Evolutionary conservation across 2,113 vertebrate genomes (phyloP).

Genomic region (Pygathrix nemaeus): DNA sequence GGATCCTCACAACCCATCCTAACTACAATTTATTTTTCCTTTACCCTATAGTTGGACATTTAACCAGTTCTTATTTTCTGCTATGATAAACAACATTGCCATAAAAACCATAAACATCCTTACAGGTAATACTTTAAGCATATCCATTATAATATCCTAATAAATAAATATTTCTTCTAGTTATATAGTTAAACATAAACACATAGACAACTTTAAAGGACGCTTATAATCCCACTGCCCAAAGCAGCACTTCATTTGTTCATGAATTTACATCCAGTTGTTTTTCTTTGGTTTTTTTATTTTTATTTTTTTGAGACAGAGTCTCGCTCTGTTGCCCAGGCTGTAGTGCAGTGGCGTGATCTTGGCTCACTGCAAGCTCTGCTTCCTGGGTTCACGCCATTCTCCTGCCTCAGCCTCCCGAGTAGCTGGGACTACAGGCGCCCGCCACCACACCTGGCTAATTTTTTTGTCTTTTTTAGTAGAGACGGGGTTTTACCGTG

Average conservation of each 20-base stretch:
- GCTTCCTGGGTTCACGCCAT: too few species aligned
- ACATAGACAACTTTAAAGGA: not conserved
- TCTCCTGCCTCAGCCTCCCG: too few species aligned
- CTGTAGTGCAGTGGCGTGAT: too few species aligned
- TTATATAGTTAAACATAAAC: not conserved
- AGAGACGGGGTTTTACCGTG: too few species aligned
- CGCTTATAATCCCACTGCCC: not conserved
- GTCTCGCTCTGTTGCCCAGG: too few species aligned
- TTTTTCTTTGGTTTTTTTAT: too few species aligned
- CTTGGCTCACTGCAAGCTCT: too few species aligned
- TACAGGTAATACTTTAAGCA: slow-evolving; percentile 3
- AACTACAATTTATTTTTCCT: not conserved
- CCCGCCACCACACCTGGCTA: too few species aligned
- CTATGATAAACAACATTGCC: not conserved
- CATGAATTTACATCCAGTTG: not conserved
- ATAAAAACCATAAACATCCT: slow-evolving; percentile 24
- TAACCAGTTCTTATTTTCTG: not conserved
- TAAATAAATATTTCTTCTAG: not conserved
- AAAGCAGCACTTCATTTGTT: not conserved
- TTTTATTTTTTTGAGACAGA: too few species aligned
- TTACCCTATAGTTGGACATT: not conserved
- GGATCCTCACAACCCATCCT: not conserved
- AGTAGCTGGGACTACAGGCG: too few species aligned
- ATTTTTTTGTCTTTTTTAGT: too few species aligned
- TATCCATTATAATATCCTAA: not conserved